Evolutionary conservation across 92 coral and sea anemone species (phyloP).

Genomic region (Epizoanthus illoricatus): DNA sequence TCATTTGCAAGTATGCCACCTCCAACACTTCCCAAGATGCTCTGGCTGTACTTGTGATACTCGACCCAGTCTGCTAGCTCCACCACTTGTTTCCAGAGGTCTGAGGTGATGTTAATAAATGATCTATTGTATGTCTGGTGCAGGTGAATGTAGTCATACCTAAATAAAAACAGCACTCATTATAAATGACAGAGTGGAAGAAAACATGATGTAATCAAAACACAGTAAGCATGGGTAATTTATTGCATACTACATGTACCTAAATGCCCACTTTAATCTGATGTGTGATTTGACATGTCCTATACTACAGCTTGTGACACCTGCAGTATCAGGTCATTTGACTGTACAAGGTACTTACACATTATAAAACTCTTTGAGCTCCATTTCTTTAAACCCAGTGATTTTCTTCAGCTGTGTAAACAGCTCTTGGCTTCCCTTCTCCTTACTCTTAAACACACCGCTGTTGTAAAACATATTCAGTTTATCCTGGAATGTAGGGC

Average conservation of each 20-base stretch:
- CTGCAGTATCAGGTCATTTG: too few species aligned
- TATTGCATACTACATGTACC: too few species aligned
- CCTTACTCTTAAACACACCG: slow-evolving; percentile 49
- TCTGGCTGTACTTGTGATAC: slow-evolving; percentile 65
- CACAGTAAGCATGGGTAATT: too few species aligned
- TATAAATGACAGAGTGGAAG: background rate
- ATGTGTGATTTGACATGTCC: too few species aligned
- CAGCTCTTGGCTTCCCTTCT: slow-evolving; percentile 50
- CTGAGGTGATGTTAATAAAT: slow-evolving; percentile 57
- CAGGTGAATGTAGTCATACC: slow-evolving; percentile 78
- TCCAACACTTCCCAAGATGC: slow-evolving; percentile 60
- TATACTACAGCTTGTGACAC: too few species aligned
- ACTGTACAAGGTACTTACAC: slow-evolving; percentile 56
- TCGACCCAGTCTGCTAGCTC: slow-evolving; percentile 76
- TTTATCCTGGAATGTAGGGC: slow-evolving; percentile 53
- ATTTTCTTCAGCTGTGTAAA: slow-evolving; percentile 49
- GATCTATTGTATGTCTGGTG: slow-evolving; percentile 66
- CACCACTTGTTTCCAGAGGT: slow-evolving; percentile 56
- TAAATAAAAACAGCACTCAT: slow-evolving; percentile 2
- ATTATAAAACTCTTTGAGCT: slow-evolving; percentile 70
- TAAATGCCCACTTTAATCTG: too few species aligned
- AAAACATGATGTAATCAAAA: background rate
- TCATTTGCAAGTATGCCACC: slow-evolving; percentile 72
- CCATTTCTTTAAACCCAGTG: slow-evolving; percentile 53
- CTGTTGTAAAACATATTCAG: slow-evolving; percentile 54